phyloP scores from a whole-genome alignment of 2,113 vertebrate genomes.

The Rhinoderma darwinii region DNA sequence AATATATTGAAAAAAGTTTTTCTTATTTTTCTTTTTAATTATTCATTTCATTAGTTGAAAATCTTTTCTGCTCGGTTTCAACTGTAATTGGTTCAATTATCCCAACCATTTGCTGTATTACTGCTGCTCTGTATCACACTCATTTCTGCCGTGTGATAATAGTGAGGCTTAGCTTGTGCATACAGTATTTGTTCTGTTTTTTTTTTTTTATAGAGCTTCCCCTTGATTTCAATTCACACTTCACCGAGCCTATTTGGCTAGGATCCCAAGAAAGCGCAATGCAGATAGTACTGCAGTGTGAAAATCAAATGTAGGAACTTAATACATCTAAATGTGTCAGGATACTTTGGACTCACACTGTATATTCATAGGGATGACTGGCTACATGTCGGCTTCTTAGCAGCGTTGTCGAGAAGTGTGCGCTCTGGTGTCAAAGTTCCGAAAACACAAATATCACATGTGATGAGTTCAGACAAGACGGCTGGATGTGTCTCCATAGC shows the following conservation, averaged over 20 bases:
- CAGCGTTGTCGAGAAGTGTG: background rate
- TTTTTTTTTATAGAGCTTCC: constrained; percentile 42
- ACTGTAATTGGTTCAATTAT: constrained; percentile 47
- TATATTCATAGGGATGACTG: background rate
- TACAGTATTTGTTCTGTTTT: constrained; percentile 18
- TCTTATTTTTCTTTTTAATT: background rate
- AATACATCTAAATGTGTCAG: background rate
- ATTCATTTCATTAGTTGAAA: constrained; percentile 16
- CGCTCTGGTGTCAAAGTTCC: background rate
- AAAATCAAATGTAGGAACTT: constrained; percentile 4
- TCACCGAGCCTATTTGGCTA: constrained; percentile 12
- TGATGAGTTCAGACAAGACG: background rate
- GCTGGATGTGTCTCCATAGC: background rate
- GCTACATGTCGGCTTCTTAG: background rate
- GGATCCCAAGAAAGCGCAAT: constrained; percentile 18
- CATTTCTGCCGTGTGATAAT: constrained; percentile 1
- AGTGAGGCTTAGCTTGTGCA: background rate
- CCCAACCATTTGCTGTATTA: constrained; percentile 51
- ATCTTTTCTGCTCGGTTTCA: constrained; percentile 30
- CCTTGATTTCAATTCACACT: constrained; percentile 49
- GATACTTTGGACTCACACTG: background rate
- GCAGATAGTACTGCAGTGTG: constrained; percentile 21
- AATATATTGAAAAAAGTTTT: background rate
- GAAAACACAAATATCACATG: background rate
- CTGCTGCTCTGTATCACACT: constrained; percentile 27